phyloP scores from a whole-genome alignment of 2,797 vertebrate genomes.

The Pangasius sanitwongsei region DNA sequence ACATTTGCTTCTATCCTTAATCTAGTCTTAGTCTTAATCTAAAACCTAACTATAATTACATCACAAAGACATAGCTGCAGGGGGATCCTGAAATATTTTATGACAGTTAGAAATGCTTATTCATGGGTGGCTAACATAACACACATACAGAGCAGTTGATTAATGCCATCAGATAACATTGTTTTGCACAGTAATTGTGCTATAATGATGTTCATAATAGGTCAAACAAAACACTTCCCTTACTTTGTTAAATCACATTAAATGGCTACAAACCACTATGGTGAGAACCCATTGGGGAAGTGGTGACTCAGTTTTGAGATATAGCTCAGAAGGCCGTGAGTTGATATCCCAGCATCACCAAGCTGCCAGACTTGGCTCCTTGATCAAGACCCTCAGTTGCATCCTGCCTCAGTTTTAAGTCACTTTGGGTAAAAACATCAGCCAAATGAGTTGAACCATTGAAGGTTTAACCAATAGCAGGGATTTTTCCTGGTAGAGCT shows the following conservation, averaged over 20 bases:
- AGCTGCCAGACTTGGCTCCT: background rate
- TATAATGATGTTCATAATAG: background rate
- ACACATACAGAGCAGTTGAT: background rate
- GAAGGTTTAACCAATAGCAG: background rate
- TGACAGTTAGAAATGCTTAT: background rate
- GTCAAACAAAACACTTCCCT: background rate
- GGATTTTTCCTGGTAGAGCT: background rate
- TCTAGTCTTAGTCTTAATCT: background rate
- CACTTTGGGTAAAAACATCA: background rate
- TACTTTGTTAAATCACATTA: background rate
- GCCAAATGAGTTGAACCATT: background rate
- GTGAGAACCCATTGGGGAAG: background rate
- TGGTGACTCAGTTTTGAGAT: background rate
- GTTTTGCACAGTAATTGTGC: background rate
- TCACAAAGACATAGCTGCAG: background rate
- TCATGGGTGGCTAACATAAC: background rate
- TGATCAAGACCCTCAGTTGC: background rate
- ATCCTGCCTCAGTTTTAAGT: background rate
- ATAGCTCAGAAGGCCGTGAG: background rate
- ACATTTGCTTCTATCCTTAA: background rate
- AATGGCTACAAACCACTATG: background rate
- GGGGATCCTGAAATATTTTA: background rate
- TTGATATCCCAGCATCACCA: background rate
- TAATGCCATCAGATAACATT: background rate
- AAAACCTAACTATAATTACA: no score